Base-by-base conservation (phyloP, 2,888 invertebrate genomes). In the Eupithecia vulgata region DNA sequence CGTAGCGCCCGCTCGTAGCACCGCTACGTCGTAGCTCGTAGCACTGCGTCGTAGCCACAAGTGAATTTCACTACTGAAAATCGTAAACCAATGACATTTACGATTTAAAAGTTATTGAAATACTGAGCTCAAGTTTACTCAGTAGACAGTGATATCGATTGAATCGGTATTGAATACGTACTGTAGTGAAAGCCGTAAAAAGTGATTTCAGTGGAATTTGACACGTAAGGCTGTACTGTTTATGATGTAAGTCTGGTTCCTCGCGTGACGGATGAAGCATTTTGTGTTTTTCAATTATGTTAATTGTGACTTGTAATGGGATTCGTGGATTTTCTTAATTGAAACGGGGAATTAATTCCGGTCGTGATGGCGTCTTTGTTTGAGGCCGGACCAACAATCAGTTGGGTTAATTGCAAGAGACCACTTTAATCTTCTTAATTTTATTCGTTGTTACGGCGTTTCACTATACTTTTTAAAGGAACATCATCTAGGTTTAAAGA, bases 31-130 rank as follows among this genome's bases (percentile, higher is more conserved):
- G 87, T 85, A 85, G 83, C 77, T 71, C 82, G 82, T 83, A 85
- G 82, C 76, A 78, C 84, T 88, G 91, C 91, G 91, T 89, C 91
- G 89, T 86, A 81, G 79, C 62, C 70, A 74, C 75, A 68, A 74
- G 72, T 76, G 35, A 30, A 25, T 70, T 48, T 34, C 67, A 68
- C 52, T 37, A 67, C 69, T 67, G 64, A 62, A 69, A 65, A 40
- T 17, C 34, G 34, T 34, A 61, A 59, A 61, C 34, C 34, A 21
- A 17, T 37, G 42, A 64, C 34, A 65, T n/a, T 80, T 75, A 62
- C 13, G 13, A 57, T 25, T 57, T 57, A 57, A 57, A 52, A 75
- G 74, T 75, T 74, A 25, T 61, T 59, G 13, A 57, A 25, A 57
- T 25, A 57, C 21, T 57, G 25, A 25, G 8, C 35, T 17, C 17